Evolutionary conservation across 2,797 vertebrate genomes (phyloP).

Genomic region (Tenualosa ilisha): DNA sequence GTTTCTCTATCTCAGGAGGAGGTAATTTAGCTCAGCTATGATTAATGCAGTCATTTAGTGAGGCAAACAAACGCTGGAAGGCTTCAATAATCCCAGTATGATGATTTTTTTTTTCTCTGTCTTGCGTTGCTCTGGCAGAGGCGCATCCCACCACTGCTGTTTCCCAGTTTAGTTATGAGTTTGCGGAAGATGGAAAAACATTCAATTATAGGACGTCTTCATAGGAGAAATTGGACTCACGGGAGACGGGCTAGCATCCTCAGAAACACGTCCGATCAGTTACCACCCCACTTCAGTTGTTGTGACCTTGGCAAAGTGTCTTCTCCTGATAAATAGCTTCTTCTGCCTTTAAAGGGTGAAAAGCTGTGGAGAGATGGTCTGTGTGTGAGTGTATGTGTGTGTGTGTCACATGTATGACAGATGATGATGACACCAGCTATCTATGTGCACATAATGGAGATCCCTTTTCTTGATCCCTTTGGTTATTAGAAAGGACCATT

Average conservation of each 20-base stretch:
- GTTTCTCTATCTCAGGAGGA: constrained; percentile 21
- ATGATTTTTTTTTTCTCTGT: background rate
- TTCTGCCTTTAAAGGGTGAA: background rate
- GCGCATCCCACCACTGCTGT: constrained; percentile 13
- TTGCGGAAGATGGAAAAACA: constrained; percentile 7
- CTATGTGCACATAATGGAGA: background rate
- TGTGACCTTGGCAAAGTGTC: constrained; percentile 4
- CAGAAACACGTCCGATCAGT: background rate
- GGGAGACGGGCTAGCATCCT: background rate
- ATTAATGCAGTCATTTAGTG: constrained; percentile 21
- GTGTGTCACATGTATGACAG: background rate
- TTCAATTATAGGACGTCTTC: constrained; percentile 12
- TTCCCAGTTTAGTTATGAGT: background rate
- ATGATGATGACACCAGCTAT: background rate
- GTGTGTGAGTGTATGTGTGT: background rate
- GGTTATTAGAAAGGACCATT: background rate
- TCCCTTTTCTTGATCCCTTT: background rate
- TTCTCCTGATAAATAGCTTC: background rate
- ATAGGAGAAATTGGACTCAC: background rate
- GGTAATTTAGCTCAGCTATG: constrained; percentile 10
- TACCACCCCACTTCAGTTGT: background rate
- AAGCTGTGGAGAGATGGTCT: background rate
- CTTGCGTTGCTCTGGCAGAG: background rate
- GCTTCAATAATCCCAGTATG: constrained; percentile 28
- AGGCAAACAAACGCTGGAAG: background rate